Conservation (phyloP, 2,888 invertebrate species). For the Spialia ferax region DNA sequence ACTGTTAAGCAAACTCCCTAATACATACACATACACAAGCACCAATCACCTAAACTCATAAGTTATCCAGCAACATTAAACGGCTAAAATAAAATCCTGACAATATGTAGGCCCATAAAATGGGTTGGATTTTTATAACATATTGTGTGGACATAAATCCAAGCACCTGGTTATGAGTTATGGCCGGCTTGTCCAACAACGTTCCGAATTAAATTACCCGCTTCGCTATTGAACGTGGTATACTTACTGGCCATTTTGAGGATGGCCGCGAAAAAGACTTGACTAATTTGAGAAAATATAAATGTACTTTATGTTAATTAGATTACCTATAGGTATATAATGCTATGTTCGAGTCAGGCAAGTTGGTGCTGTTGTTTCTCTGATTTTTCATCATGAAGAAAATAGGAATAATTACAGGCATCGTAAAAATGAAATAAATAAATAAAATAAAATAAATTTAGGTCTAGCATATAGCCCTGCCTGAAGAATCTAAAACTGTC, state of each 20-base stretch:
- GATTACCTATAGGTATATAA: no score
- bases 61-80: slow-evolving; percentile 30
- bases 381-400: no score
- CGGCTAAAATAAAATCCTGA: slow-evolving; percentile 34
- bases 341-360: no score
- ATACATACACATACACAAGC: not conserved
- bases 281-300: not conserved
- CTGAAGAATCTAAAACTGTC: no score
- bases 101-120: slow-evolving; percentile 56
- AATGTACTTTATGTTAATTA: no score
- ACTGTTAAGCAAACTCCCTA: not conserved
- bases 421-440: no score
- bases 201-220: slow-evolving; percentile 63
- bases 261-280: slow-evolving; percentile 22
- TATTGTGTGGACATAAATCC: slow-evolving; percentile 69
- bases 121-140: slow-evolving; percentile 69
- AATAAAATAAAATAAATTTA: no score
- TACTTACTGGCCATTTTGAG: slow-evolving; percentile 29
- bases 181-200: slow-evolving; percentile 56
- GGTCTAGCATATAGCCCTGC: no score
- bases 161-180: slow-evolving; percentile 70
- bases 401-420: no score
- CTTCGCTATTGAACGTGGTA: slow-evolving; percentile 34
- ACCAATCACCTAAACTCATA: not conserved
- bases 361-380: no score